Base-by-base conservation (phyloP, 2,888 invertebrate species). In the Lathronympha strigana region DNA sequence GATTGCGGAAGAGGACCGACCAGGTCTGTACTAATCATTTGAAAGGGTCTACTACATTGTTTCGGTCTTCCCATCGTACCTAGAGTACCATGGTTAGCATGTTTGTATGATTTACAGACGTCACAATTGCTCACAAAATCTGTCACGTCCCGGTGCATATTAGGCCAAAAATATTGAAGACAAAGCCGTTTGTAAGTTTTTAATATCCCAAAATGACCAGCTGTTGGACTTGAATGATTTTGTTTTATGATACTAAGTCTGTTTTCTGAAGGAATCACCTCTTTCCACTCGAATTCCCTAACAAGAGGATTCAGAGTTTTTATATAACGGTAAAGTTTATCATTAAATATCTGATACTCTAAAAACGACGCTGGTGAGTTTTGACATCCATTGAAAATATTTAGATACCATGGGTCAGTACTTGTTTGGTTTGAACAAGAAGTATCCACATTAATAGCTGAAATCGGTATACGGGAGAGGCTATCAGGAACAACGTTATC, bases 401-500 rank as follows among this genome's bases (percentile, higher is more conserved):
- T 33, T 33, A 33, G 2, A 13, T 33, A 33, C 33, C 33, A 33
- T 13, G 9, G 11, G 13, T 33, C 33, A 33, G 33, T 33, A n/a
- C n/a, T n/a, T n/a, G n/a, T n/a, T n/a, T n/a, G n/a, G n/a, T n/a
- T n/a, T n/a, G n/a, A n/a, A n/a, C n/a, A n/a, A n/a, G n/a, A n/a
- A n/a, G n/a, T n/a, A n/a, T n/a, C n/a, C n/a, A n/a, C n/a, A n/a
- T n/a, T n/a, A 33, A 33, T 33, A 2, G 33, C 11, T 11, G 33
- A 33, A 33, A 33, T 11, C 2, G 33, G 33, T 9, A 13, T 13
- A 2, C 33, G 5, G 21, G 23, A 25, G 15, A 54, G 25, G 23
- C 23, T 36, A 9, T 54, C 54, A 8, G 54, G 40, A 15, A 54
- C 36, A 1, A 54, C 40, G 9, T 54, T 54, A 2, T 54, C 40